Evolutionary conservation across 1,140 invertebrate genomes (phyloP).

Genomic region (Drosophila equinoxialis): DNA sequence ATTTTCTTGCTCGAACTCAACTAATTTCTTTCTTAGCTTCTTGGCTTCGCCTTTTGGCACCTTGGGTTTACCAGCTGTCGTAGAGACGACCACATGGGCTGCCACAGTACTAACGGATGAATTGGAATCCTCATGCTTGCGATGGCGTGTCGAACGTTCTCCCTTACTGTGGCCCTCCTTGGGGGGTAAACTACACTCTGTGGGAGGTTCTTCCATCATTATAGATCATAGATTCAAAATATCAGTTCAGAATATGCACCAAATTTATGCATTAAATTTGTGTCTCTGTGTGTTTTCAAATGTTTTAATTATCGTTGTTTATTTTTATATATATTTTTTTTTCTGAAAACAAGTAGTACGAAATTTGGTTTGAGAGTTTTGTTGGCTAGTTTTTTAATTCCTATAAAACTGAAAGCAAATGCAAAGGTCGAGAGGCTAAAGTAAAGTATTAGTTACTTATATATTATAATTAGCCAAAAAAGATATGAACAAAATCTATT

Average conservation of each 20-base stretch:
- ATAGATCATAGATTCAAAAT: constrained; percentile 5
- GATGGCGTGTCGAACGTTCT: constrained; percentile 21
- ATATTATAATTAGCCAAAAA: background rate
- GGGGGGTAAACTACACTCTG: background rate
- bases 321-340: background rate
- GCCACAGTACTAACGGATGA: background rate
- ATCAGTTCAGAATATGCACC: background rate
- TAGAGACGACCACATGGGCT: constrained; percentile 46
- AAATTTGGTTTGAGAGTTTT: constrained; percentile 9
- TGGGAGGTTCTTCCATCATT: background rate
- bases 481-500: background rate
- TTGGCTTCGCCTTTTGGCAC: constrained; percentile 41
- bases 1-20: constrained; percentile 61
- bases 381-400: background rate
- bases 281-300: background rate
- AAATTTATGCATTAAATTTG: background rate
- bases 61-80: constrained; percentile 38
- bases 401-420: constrained; percentile 10
- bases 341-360: background rate
- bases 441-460: background rate
- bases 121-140: constrained; percentile 34
- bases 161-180: background rate
- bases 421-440: background rate
- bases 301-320: background rate
- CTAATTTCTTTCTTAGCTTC: constrained; percentile 66